Percentiles rank a stretch among this genome's conserved stretches.
Evolutionary conservation across 2,113 vertebrate genomes (phyloP).

Genomic region (Oncorhynchus mykiss): DNA sequence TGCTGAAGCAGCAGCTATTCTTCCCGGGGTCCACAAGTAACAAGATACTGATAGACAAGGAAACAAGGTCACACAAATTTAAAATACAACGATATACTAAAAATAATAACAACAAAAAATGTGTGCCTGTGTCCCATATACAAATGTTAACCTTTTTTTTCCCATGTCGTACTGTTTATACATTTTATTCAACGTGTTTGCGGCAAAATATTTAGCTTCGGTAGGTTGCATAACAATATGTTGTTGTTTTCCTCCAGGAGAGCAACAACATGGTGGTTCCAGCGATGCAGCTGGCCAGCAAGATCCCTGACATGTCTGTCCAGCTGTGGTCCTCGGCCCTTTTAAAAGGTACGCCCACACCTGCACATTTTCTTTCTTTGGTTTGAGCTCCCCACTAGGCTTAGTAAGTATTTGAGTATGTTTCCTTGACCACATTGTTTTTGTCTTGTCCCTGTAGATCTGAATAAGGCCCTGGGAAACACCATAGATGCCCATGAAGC

Average conservation of each 20-base stretch:
- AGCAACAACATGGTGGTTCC: constrained; percentile 99
- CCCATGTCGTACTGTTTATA: no score
- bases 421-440: no score
- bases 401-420: background rate
- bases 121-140: no score
- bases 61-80: no score
- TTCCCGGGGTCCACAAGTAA: no score
- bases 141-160: no score
- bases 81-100: no score
- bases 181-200: no score
- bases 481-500: constrained; percentile 95
- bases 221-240: background rate
- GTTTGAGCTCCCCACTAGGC: no score
- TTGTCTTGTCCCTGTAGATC: constrained; percentile 71
- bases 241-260: constrained; percentile 74
- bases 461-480: constrained; percentile 97
- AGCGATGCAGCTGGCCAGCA: constrained; percentile 98
- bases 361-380: background rate
- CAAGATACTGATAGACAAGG: no score
- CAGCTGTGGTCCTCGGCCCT: constrained; percentile 97
- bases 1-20: no score
- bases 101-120: no score
- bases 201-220: background rate
- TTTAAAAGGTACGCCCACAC: constrained; percentile 79
- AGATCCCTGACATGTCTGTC: constrained; percentile 98